A percentile compares a stretch with the other conserved stretches of the same genome.
Conservation (phyloP, 2,888 invertebrate species). For the Oscheius sp. region DNA sequence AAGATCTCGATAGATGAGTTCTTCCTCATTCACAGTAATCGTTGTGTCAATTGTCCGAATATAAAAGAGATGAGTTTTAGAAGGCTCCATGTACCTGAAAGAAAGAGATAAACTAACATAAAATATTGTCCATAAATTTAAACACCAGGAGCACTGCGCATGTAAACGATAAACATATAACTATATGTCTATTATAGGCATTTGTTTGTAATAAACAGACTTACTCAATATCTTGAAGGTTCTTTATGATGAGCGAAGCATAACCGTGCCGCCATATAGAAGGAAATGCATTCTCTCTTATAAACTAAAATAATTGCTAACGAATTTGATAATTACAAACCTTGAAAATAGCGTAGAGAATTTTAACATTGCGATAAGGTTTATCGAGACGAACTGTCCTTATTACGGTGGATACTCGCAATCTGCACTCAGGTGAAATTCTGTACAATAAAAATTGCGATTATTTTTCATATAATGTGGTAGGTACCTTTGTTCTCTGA, state of each 20-base stretch:
- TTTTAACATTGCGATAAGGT: background rate
- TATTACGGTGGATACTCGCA: background rate
- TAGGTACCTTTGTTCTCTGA: background rate
- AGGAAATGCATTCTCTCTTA: background rate
- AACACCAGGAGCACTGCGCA: too few species aligned
- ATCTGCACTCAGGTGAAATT: background rate
- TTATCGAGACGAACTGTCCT: background rate
- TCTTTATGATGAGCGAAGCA: background rate
- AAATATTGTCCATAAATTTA: too few species aligned
- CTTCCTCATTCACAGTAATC: background rate
- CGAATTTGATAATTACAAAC: too few species aligned
- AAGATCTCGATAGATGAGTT: background rate
- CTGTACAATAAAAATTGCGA: background rate
- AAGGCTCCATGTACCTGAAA: background rate
- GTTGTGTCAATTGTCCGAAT: background rate
- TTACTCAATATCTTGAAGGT: background rate
- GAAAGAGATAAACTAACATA: too few species aligned
- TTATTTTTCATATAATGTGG: background rate
- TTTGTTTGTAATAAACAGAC: too few species aligned
- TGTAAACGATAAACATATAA: too few species aligned
- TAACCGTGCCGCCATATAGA: background rate
- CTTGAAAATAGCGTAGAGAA: background rate
- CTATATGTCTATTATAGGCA: too few species aligned
- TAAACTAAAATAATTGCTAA: background rate
- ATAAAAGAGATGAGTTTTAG: background rate